Conservation (phyloP, 2,797 vertebrate genomes). For the Eidolon dupreanum region DNA sequence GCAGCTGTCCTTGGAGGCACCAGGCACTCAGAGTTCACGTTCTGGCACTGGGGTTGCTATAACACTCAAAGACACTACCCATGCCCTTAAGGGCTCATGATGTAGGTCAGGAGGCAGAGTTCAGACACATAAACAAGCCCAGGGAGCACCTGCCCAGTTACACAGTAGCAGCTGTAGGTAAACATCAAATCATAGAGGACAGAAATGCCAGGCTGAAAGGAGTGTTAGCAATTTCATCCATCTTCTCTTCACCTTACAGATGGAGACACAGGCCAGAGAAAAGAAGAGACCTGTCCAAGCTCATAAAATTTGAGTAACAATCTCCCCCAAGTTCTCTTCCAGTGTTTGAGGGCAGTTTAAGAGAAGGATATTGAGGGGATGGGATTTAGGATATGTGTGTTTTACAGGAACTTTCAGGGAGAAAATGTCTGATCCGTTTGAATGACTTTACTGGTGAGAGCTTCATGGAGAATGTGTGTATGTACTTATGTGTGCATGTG, state of each 20-base stretch:
- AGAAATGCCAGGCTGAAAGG: neutral
- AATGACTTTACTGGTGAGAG: neutral
- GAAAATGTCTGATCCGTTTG: neutral
- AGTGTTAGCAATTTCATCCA: no score
- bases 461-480: neutral
- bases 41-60: neutral
- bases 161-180: neutral
- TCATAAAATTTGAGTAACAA: neutral
- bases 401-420: neutral
- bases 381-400: neutral
- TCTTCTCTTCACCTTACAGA: neutral
- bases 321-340: neutral
- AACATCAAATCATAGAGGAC: neutral
- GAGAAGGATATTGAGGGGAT: neutral
- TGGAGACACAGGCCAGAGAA: neutral
- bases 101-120: slow-evolving; percentile 38
- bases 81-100: neutral
- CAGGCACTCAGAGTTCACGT: neutral
- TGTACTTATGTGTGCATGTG: no score
- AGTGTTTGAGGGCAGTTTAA: neutral
- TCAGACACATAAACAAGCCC: neutral
- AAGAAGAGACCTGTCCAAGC: neutral
- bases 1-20: neutral
- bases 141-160: neutral
- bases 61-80: neutral